Base-by-base conservation (phyloP, 2,888 invertebrate genomes). In the Callyntrura guangdongensis region DNA sequence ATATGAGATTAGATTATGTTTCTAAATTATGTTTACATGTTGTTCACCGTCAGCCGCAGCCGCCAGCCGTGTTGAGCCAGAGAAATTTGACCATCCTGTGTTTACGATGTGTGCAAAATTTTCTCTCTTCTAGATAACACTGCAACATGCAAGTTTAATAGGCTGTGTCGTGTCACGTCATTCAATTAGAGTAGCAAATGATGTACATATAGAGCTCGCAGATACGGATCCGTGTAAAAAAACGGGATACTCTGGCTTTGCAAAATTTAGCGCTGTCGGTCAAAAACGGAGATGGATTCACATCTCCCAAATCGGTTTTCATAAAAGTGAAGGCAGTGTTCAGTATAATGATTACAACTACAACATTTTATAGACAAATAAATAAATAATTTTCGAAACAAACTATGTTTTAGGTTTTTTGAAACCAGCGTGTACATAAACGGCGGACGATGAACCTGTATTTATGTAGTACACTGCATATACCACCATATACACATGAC, bases 171-270 rank as follows among this genome's bases (percentile, higher is more conserved):
- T 53, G 27, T 56, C 36, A n/a, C 11, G 79, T 79, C 56, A 79
- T 25, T 79, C 79, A 79, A 79, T 49, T 74, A 49, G 49, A 49
- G 53, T 74, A 49, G n/a, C 14, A 56, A 56, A 56, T 74, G 74
- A 17, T 20, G 49, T 69, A 22, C 49, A 74, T 12, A 49, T 49
- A 36, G 9, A 27, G 69, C 14, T 67, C 20, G 14, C 22, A 8
- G 17, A 56, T 22, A 22, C 3, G 11, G 4, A 69, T 12, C 0
- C 12, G 4, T 67, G 12, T 25, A 36, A 69, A 69, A 67, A 69
- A 6, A 36, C 36, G 6, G 6, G 2, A 36, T 6, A 36, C 36
- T 36, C 36, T 36, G 36, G 36, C 36, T 36, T 6, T 36, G 36
- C 36, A 36, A 36, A 36, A 36, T 36, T 36, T 36, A 36, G 36